phyloP scores from a whole-genome alignment of 2,113 vertebrate species.

The Colossoma macropomum region DNA sequence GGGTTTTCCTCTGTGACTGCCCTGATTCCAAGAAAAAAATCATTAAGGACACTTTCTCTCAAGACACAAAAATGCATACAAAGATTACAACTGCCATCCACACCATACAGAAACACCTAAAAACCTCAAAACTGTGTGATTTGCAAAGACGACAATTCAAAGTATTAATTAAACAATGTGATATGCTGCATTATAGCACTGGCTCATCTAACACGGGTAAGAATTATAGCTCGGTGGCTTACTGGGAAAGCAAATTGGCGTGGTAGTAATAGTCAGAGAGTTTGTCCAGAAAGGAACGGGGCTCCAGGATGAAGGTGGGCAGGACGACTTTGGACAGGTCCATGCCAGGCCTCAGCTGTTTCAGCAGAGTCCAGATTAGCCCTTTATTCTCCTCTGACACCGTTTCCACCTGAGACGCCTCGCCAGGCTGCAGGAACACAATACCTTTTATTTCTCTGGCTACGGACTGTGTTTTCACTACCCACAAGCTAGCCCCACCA shows the following conservation, averaged over 20 bases:
- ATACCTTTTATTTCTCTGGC: neutral
- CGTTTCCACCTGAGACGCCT: constrained; percentile 88
- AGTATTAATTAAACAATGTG: neutral
- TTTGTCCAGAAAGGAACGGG: constrained; percentile 93
- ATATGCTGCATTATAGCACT: too few species aligned
- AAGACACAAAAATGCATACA: too few species aligned
- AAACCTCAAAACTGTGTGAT: too few species aligned
- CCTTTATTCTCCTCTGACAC: constrained; percentile 92
- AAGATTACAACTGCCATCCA: too few species aligned
- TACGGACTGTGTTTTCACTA: neutral
- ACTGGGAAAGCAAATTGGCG: constrained; percentile 93
- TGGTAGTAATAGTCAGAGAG: constrained; percentile 95
- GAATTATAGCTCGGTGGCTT: constrained; percentile 53
- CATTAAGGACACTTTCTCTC: neutral
- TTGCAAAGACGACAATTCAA: neutral
- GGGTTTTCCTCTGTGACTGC: constrained; percentile 84
- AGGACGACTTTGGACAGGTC: constrained; percentile 92
- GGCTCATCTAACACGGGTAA: neutral
- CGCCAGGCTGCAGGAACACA: constrained; percentile 76
- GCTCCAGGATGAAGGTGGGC: constrained; percentile 94
- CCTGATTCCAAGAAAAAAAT: constrained; percentile 65
- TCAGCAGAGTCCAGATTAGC: constrained; percentile 89
- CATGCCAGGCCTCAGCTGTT: constrained; percentile 92
- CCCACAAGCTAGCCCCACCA: neutral
- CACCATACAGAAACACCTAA: too few species aligned